Conservation (phyloP, 2,888 invertebrate species). For the Tortrix viridana region DNA sequence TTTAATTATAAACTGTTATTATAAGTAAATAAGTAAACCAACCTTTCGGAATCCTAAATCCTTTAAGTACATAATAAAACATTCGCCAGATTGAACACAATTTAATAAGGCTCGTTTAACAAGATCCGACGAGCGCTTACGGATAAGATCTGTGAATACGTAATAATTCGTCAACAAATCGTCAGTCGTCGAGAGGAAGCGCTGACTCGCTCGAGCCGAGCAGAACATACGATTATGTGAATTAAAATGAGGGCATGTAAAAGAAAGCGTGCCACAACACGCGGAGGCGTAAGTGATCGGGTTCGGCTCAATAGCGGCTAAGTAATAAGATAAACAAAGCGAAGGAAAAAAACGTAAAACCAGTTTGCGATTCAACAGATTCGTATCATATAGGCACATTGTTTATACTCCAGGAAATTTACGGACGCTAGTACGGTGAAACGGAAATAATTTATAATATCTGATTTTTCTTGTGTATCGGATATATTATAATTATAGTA, state of each 20-base stretch:
- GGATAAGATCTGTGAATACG: slow-evolving; percentile 27
- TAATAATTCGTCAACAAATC: slow-evolving; percentile 33
- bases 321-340: slow-evolving; percentile 69
- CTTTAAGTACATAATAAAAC: background rate
- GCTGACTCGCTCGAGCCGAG: slow-evolving; percentile 22
- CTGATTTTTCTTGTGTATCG: too few relatives aligned
- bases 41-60: too few relatives aligned
- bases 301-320: slow-evolving; percentile 60
- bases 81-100: background rate
- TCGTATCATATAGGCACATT: slow-evolving; percentile 20
- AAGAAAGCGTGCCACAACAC: slow-evolving; percentile 54
- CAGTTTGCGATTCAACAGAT: slow-evolving; percentile 54
- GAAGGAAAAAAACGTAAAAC: slow-evolving; percentile 69
- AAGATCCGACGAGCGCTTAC: slow-evolving; percentile 16
- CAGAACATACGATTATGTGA: slow-evolving; percentile 36
- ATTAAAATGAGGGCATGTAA: slow-evolving; percentile 38
- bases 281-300: slow-evolving; percentile 59
- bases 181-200: slow-evolving; percentile 20
- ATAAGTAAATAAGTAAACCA: too few relatives aligned
- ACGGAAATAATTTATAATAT: too few relatives aligned
- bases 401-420: too few relatives aligned
- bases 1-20: too few relatives aligned
- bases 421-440: too few relatives aligned
- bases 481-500: too few relatives aligned
- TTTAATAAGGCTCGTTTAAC: slow-evolving; percentile 26